phyloP scores from a whole-genome alignment of 2,888 invertebrate genomes.

The Tinea semifulvella region DNA sequence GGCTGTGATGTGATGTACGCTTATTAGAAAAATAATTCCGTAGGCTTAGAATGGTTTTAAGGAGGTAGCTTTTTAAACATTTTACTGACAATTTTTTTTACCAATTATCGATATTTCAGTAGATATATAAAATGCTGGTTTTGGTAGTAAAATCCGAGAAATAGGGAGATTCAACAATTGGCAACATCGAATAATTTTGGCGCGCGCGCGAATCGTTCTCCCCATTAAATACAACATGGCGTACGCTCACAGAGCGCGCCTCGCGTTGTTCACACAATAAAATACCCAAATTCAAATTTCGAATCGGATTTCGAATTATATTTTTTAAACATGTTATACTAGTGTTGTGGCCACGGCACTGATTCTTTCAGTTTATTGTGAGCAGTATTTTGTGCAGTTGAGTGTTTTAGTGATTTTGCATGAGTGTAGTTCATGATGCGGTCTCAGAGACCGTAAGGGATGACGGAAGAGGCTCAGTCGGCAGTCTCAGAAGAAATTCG shows the following conservation, averaged over 20 bases:
- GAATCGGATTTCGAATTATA: not conserved
- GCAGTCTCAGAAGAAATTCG: constrained; percentile 33
- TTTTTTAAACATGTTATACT: constrained; percentile 45
- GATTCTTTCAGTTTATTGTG: constrained; percentile 4
- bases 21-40: no score
- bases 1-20: no score
- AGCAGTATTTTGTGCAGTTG: constrained; percentile 30
- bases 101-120: no score
- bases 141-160: not conserved
- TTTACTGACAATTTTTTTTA: no score
- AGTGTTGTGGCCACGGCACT: not conserved
- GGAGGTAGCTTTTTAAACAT: no score
- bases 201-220: constrained; percentile 56
- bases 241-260: constrained; percentile 47
- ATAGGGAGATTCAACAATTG: constrained; percentile 20
- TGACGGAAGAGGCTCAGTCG: constrained; percentile 56
- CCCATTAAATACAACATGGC: constrained; percentile 49
- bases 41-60: no score
- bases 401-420: constrained; percentile 42
- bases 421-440: constrained; percentile 52
- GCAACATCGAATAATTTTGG: constrained; percentile 31
- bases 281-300: constrained; percentile 17
- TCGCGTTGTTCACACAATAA: constrained; percentile 39
- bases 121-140: not conserved
- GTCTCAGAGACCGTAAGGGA: constrained; percentile 39